These are phyloP conservation scores for Coelopa frigida DNA, from an alignment of 1,140 invertebrate species.

Conservation along the genomic window DNA sequence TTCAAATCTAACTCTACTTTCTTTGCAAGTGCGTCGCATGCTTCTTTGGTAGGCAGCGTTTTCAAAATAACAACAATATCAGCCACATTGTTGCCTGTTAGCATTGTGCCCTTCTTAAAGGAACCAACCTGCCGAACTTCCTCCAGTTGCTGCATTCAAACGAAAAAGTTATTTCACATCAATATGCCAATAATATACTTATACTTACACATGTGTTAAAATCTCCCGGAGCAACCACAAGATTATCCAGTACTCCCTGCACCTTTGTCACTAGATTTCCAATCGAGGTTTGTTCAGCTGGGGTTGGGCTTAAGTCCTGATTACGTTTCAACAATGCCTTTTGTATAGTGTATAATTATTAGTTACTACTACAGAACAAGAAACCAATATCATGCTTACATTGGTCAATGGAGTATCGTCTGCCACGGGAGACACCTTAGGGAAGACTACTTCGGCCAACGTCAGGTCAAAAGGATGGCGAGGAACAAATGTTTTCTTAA, in stretches of 20 bases:
- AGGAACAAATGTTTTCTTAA: conserved; percentile 66
- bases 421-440: conserved; percentile 69
- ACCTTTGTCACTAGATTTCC: conserved; percentile 89
- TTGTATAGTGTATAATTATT: no score
- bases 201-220: conserved; percentile 92
- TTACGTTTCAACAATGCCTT: conserved; percentile 87
- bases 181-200: conserved; percentile 3
- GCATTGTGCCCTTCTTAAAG: conserved; percentile 97
- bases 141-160: conserved; percentile 73
- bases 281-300: conserved; percentile 83
- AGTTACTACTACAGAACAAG: conserved; percentile 3
- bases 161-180: conserved; percentile 12
- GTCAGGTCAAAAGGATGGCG: conserved; percentile 86
- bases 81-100: conserved; percentile 88
- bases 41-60: conserved; percentile 92
- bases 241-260: conserved; percentile 84
- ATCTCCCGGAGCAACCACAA: conserved; percentile 84
- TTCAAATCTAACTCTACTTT: conserved; percentile 82
- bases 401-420: conserved; percentile 80
- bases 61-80: conserved; percentile 98
- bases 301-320: conserved; percentile 79
- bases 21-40: conserved; percentile 82
- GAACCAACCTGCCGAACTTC: conserved; percentile 94
- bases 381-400: conserved; percentile 52
- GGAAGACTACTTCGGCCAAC: conserved; percentile 77